Percentiles rank a stretch among this genome's conserved stretches.
Evolutionary conservation across 2,113 vertebrate genomes (phyloP).

Genomic region (Syngnathus typhle): DNA sequence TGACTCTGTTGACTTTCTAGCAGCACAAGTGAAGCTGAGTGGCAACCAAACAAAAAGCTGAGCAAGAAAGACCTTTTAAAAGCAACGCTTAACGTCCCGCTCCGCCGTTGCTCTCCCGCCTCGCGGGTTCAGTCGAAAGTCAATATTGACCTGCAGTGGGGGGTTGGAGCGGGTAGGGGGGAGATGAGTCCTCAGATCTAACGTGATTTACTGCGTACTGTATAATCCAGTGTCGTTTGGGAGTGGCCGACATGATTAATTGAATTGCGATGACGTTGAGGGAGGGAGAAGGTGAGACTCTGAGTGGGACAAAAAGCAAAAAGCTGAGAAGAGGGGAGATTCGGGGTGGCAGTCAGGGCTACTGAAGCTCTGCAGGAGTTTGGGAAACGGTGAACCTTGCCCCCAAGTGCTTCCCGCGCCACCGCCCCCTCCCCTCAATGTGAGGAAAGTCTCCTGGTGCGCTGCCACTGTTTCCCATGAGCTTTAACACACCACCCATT

Average conservation of each 20-base stretch:
- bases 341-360: slow-evolving; percentile 54
- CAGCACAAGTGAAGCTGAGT: slow-evolving; percentile 37
- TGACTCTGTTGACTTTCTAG: slow-evolving; percentile 54
- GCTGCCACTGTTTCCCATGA: slow-evolving; percentile 57
- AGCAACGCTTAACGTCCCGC: slow-evolving; percentile 21
- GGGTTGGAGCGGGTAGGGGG: neutral
- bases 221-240: slow-evolving; percentile 36
- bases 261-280: slow-evolving; percentile 23
- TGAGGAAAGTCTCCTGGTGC: slow-evolving; percentile 63
- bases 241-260: slow-evolving; percentile 16
- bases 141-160: slow-evolving; percentile 60
- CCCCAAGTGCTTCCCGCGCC: slow-evolving; percentile 22
- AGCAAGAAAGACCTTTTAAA: slow-evolving; percentile 17
- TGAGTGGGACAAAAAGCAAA: slow-evolving; percentile 34
- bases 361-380: slow-evolving; percentile 67
- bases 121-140: slow-evolving; percentile 50
- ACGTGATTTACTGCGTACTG: slow-evolving; percentile 52
- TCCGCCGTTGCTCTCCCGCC: slow-evolving; percentile 27
- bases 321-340: slow-evolving; percentile 46
- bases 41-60: slow-evolving; percentile 46
- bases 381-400: slow-evolving; percentile 63
- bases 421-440: slow-evolving; percentile 51
- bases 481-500: slow-evolving; percentile 58
- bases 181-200: slow-evolving; percentile 45
- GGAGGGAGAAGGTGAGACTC: slow-evolving; percentile 45